Conservation (phyloP, 2,113 vertebrate species). For the Gallinago undulata region DNA sequence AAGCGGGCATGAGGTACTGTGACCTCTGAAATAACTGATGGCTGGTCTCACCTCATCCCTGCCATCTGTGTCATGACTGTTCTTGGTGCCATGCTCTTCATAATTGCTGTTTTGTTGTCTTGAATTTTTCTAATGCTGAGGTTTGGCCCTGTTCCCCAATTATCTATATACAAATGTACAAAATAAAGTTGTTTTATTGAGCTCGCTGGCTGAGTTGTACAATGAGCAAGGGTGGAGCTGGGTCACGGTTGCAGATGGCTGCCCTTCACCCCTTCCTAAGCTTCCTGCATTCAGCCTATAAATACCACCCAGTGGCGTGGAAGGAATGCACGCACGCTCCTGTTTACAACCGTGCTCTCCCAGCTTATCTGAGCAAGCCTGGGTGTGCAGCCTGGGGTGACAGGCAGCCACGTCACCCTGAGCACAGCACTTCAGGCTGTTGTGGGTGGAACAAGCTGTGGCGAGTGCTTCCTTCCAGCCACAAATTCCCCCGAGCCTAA, state of each 20-base stretch:
- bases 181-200: conserved; percentile 83
- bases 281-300: background rate
- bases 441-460: background rate
- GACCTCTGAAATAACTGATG: background rate
- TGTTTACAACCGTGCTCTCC: conserved; percentile 9
- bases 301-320: background rate
- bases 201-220: background rate
- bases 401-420: conserved; percentile 43
- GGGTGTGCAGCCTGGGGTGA: conserved; percentile 2
- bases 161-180: conserved; percentile 75
- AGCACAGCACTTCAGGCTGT: background rate
- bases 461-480: background rate
- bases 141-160: conserved; percentile 52
- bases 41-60: conserved; percentile 25
- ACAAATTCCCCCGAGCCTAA: background rate
- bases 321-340: background rate
- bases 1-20: background rate
- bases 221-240: background rate
- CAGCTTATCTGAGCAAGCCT: conserved; percentile 25
- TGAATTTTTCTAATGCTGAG: conserved; percentile 72
- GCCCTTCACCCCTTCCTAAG: background rate
- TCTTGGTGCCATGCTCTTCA: conserved; percentile 66
- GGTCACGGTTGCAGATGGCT: background rate
- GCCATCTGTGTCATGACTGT: conserved; percentile 57
- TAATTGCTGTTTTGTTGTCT: conserved; percentile 65